Percentiles rank a stretch among this genome's conserved stretches.
Evolutionary conservation across 2,797 vertebrate genomes (phyloP).

Genomic region (Gymnothorax javanicus): DNA sequence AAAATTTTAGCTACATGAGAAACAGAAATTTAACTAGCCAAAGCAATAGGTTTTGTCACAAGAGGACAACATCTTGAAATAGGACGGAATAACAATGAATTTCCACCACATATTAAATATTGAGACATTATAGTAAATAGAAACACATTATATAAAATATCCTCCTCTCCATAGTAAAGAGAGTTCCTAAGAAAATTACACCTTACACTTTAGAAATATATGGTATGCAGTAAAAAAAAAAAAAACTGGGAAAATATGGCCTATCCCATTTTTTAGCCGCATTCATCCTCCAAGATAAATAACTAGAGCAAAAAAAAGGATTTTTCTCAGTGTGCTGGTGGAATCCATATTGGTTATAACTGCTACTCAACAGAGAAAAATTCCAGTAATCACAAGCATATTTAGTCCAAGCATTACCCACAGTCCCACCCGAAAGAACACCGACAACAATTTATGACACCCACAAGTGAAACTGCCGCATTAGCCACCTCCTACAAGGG

Average conservation of each 20-base stretch:
- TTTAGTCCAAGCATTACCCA: not conserved
- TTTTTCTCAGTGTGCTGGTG: slow-evolving; percentile 1
- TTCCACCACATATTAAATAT: not conserved
- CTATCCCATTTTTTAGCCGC: not conserved
- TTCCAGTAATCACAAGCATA: not conserved
- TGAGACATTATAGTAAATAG: not conserved
- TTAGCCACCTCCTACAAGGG: not conserved
- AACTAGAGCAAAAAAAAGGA: not conserved
- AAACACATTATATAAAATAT: not conserved
- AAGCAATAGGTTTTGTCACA: not conserved
- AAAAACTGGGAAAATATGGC: not conserved
- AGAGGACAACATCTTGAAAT: not conserved
- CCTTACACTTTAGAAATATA: not conserved
- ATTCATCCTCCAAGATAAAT: slow-evolving; percentile 12
- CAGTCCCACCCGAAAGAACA: not conserved
- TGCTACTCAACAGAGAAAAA: not conserved
- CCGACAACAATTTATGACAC: not conserved
- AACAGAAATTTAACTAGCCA: not conserved
- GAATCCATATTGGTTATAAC: slow-evolving; percentile 11
- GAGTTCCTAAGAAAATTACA: too few species aligned
- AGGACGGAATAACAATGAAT: not conserved
- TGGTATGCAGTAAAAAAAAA: not conserved
- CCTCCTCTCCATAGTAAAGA: not conserved
- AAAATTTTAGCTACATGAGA: not conserved
- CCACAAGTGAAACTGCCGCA: not conserved